phyloP scores from a whole-genome alignment of 2,113 vertebrate genomes.

The Rhombomys opimus region DNA sequence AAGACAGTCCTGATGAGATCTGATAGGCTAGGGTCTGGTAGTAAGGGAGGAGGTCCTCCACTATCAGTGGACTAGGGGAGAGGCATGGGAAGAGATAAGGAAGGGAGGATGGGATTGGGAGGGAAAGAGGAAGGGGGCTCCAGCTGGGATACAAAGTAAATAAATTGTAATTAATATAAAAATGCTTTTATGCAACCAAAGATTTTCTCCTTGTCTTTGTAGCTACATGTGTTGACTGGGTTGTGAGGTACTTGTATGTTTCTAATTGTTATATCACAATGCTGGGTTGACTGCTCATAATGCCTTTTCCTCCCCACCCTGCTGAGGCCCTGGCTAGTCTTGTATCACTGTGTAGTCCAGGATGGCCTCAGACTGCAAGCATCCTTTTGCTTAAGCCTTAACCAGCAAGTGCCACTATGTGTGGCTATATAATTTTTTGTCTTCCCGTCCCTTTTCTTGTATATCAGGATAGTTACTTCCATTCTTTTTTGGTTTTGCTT shows the following conservation, averaged over 20 bases:
- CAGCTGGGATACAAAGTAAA: too few relatives aligned
- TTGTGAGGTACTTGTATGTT: neutral
- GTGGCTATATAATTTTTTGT: neutral
- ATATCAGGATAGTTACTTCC: neutral
- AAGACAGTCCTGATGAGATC: too few relatives aligned
- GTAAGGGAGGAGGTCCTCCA: too few relatives aligned
- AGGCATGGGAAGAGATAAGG: too few relatives aligned
- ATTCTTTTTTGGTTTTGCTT: neutral
- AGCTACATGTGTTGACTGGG: neutral
- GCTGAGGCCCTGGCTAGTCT: neutral
- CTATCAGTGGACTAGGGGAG: too few relatives aligned
- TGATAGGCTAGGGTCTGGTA: too few relatives aligned
- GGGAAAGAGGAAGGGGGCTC: too few relatives aligned
- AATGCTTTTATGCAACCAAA: neutral
- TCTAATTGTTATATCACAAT: neutral
- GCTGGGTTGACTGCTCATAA: neutral
- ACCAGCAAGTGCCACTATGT: too few relatives aligned
- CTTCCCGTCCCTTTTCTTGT: neutral
- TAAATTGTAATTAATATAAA: too few relatives aligned
- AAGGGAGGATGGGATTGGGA: too few relatives aligned
- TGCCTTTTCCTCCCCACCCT: neutral
- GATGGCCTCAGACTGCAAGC: neutral
- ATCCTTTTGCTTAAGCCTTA: neutral
- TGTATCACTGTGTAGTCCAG: neutral
- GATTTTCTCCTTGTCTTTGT: neutral